These are phyloP conservation scores for Cyanocitta stelleri DNA, from an alignment of 2,113 vertebrate genomes.

Conservation along the genomic window DNA sequence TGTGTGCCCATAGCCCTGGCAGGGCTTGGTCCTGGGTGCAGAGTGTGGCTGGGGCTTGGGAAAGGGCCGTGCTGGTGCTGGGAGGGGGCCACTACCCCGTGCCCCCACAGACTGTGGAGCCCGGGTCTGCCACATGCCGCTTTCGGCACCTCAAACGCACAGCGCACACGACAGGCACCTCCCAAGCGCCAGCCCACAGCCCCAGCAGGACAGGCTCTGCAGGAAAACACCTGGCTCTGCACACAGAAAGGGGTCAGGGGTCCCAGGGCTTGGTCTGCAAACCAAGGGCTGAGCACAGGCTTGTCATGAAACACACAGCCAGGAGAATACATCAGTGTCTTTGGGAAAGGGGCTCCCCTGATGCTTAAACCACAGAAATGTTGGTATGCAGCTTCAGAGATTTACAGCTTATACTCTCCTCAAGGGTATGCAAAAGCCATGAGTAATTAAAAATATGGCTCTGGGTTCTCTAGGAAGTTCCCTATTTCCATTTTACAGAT, in stretches of 20 bases:
- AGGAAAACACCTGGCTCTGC: not conserved
- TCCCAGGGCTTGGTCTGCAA: not conserved
- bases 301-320: not conserved
- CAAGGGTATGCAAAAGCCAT: not conserved
- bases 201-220: not conserved
- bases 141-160: not conserved
- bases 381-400: not conserved
- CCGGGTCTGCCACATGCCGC: not conserved
- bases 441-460: not conserved
- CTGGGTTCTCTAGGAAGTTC: not conserved
- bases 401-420: not conserved
- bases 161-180: rapidly evolving
- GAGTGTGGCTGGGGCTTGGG: not conserved
- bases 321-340: not conserved
- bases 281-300: not conserved
- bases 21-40: not conserved
- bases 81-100: not conserved
- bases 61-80: not conserved
- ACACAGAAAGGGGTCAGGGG: not conserved
- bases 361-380: not conserved
- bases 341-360: not conserved
- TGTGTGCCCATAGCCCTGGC: not conserved
- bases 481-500: not conserved
- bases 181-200: not conserved
- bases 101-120: rapidly evolving